A percentile compares a stretch with the other conserved stretches of the same genome.
Evolutionary conservation across 2,113 vertebrate species (phyloP).

Genomic region (Pogona vitticeps): DNA sequence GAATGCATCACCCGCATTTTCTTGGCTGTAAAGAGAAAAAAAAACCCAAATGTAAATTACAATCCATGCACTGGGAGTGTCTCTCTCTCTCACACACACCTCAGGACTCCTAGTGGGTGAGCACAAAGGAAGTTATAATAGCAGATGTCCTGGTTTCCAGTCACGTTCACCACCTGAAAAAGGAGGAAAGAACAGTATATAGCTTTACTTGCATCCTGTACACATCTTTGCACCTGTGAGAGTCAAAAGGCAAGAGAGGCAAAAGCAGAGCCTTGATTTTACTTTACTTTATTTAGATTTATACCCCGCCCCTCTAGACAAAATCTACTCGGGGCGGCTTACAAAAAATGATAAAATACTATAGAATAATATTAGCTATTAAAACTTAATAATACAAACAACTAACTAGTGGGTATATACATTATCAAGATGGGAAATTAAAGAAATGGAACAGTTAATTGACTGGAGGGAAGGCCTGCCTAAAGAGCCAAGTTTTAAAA

Average conservation of each 20-base stretch:
- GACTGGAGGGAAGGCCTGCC: no score
- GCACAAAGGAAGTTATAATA: slow-evolving; percentile 87
- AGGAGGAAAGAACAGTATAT: not conserved
- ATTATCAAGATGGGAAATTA: no score
- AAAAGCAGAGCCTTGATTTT: not conserved
- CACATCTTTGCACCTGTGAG: not conserved
- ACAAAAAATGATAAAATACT: no score
- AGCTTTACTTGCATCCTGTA: slow-evolving; percentile 13
- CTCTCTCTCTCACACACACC: slow-evolving; percentile 74
- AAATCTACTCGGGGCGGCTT: no score
- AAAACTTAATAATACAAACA: no score
- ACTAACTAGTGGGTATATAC: no score
- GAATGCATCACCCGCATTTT: not conserved
- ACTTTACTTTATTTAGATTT: no score
- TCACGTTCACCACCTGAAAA: slow-evolving; percentile 81
- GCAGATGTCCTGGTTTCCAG: slow-evolving; percentile 85
- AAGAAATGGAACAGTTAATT: no score
- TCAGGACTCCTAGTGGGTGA: slow-evolving; percentile 79
- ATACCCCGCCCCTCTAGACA: no score
- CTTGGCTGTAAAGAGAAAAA: not conserved
- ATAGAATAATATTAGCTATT: no score
- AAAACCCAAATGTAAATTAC: not conserved
- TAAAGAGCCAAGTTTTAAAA: no score
- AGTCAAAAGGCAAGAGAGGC: not conserved
- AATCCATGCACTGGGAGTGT: not conserved